Evolutionary conservation across 2,888 invertebrate genomes (phyloP), one percentile per base, ranked within the genome.

Genomic region (Ophion ellenae): DNA sequence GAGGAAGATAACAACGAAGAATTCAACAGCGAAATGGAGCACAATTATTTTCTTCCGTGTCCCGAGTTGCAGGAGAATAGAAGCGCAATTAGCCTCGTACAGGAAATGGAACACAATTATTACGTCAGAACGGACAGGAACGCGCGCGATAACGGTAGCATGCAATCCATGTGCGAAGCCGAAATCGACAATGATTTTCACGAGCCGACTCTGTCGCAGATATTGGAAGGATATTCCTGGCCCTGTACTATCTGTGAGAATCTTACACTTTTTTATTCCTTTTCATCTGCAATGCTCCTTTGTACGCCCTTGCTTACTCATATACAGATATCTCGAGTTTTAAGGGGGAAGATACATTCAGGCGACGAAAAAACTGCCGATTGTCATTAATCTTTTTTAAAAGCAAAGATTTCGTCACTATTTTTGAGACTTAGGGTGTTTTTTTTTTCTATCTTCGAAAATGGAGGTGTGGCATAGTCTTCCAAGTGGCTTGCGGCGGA

Each of bases 161-260:
- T 64, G 69, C 73, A 78, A 20, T 57, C 32, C 11, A 63, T 66
- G 6, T 6, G 47, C 32, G 78, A 63, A 14, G 36, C 66, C 24
- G 69, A 70, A 20, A 69, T 79, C 59, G 70, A 73, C 71, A 59
- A 85, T 69, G 67, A 71, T 59, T 85, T 73, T 76, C 45, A 76
- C 24, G 80, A 74, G 63, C 53, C 74, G 32, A 77, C 64, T 36
- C 84, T 86, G 24, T 85, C 87, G 69, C 83, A 88, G n/a, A 85
- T 89, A 47, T 77, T 89, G 63, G 86, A 90, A 69, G 90, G 89
- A n/a, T 91, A 90, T 83, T 88, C 88, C 20, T 91, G 91, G 91
- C 81, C 85, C 66, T 90, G 90, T 74, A 87, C 89, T 2, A 83
- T 90, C 7, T 90, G 90, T 73, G 79, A 87, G 32, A 66, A 87